These are phyloP conservation scores for Scolopax bukidnonensis DNA, from an alignment of 2,797 vertebrate genomes.

Conservation along the genomic window DNA sequence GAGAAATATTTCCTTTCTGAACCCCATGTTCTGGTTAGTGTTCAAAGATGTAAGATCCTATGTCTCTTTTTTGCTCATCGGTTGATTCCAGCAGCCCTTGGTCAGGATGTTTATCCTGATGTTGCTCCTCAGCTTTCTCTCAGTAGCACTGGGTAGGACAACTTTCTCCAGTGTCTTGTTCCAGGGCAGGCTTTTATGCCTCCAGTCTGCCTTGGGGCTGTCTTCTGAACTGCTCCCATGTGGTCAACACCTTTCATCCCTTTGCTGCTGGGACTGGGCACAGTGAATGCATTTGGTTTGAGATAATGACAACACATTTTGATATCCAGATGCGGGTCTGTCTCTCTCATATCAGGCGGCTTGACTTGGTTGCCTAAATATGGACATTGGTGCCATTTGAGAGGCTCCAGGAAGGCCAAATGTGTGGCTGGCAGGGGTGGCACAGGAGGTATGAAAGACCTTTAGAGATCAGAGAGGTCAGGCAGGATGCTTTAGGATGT, in stretches of 20 bases:
- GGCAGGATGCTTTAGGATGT: neutral
- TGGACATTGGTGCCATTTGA: neutral
- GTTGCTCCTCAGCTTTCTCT: neutral
- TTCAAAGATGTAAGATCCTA: neutral
- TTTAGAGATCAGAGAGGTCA: neutral
- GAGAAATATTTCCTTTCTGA: neutral
- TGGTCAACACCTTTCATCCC: neutral
- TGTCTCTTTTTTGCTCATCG: fast-evolving
- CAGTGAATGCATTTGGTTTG: neutral
- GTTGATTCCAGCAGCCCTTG: neutral
- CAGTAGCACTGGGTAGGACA: neutral
- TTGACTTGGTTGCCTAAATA: neutral
- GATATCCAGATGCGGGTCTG: neutral
- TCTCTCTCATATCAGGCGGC: neutral
- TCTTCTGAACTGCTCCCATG: neutral
- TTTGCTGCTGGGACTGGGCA: neutral
- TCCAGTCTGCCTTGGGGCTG: neutral
- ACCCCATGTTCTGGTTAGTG: neutral
- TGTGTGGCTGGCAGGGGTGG: neutral
- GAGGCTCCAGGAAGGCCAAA: neutral
- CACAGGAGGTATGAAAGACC: neutral
- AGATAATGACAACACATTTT: neutral
- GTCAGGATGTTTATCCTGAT: too few species aligned
- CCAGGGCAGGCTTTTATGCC: neutral
- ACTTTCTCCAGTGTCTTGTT: neutral